These are phyloP conservation scores for Phoenicopterus ruber DNA, from an alignment of 2,113 vertebrate genomes.

Conservation along the genomic window DNA sequence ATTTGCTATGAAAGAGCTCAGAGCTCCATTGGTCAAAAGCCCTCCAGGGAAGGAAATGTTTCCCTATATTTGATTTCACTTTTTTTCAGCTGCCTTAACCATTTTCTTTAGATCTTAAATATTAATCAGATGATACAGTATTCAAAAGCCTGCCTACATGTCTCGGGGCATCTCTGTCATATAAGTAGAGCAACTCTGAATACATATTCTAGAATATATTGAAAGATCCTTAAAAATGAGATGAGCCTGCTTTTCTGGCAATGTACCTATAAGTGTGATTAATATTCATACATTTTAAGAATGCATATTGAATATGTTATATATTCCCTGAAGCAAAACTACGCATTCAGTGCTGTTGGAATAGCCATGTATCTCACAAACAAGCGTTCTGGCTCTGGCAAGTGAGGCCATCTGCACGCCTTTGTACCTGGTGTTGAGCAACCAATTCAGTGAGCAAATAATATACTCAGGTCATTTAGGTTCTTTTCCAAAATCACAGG, in stretches of 20 bases:
- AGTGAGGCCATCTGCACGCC: background rate
- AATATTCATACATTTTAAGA: conserved; percentile 11
- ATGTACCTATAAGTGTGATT: background rate
- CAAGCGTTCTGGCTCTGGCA: background rate
- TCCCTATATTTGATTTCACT: background rate
- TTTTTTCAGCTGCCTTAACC: background rate
- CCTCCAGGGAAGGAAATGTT: background rate
- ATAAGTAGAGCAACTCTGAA: background rate
- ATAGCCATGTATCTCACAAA: background rate
- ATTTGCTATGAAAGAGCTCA: background rate
- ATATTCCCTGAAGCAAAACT: background rate
- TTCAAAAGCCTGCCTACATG: background rate
- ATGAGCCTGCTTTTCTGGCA: background rate
- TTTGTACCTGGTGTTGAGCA: background rate
- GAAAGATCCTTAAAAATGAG: background rate
- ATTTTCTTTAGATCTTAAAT: conserved; percentile 35
- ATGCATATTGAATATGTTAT: background rate
- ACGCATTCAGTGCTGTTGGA: background rate
- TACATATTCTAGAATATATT: background rate
- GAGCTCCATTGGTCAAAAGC: background rate
- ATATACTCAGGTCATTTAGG: background rate
- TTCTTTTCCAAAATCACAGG: background rate
- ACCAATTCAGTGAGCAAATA: background rate
- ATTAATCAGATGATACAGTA: conserved; percentile 17
- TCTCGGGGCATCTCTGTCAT: conserved; percentile 16